phyloP scores from a whole-genome alignment of 2,113 vertebrate species.

The Varanus salvator region DNA sequence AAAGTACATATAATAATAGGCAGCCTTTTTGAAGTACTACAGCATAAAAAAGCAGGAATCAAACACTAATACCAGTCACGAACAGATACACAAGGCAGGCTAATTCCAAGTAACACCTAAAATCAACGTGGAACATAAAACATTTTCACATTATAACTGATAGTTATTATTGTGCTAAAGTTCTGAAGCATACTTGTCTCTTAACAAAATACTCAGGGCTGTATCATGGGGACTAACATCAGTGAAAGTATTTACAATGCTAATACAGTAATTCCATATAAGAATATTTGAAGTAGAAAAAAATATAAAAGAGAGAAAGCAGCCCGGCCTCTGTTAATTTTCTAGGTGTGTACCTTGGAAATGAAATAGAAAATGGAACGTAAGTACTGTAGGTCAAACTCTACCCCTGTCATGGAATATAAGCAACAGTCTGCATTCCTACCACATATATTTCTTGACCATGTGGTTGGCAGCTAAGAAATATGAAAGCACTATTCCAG shows the following conservation, averaged over 20 bases:
- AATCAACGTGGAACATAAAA: not conserved
- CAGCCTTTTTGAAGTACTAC: not conserved
- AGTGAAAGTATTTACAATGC: not conserved
- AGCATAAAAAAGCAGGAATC: not conserved
- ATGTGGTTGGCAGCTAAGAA: too few relatives aligned
- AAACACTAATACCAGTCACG: not conserved
- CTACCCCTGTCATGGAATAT: not conserved
- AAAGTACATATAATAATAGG: constrained; percentile 1
- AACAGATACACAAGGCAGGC: not conserved
- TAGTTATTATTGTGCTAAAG: not conserved
- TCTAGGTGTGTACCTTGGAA: not conserved
- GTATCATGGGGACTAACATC: not conserved
- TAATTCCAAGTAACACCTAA: not conserved
- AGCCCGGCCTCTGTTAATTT: not conserved
- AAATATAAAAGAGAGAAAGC: not conserved
- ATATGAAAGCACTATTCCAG: not conserved
- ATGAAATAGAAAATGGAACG: too few relatives aligned
- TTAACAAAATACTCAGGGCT: not conserved
- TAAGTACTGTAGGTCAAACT: not conserved
- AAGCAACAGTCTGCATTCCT: not conserved
- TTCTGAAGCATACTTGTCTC: not conserved
- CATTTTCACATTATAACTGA: not conserved
- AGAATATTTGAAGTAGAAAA: not conserved
- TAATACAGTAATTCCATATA: not conserved
- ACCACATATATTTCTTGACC: not conserved